A percentile compares a stretch with the other conserved stretches of the same genome.
These are phyloP conservation scores for Regulus satrapa DNA, from an alignment of 2,113 vertebrate genomes.

Conservation along the genomic window DNA sequence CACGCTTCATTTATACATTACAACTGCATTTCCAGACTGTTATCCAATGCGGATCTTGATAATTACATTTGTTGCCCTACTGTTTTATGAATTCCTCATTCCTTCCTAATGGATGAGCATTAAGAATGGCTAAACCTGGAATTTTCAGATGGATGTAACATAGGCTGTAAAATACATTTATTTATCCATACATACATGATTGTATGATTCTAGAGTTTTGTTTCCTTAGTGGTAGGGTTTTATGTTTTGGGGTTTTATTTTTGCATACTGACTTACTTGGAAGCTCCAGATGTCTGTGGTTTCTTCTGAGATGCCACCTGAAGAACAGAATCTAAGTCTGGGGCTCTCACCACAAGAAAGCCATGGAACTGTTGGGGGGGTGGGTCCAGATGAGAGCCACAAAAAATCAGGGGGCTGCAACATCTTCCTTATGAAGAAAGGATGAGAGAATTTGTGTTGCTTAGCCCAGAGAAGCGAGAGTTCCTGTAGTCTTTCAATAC, in stretches of 20 bases:
- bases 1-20: background rate
- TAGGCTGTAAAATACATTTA: background rate
- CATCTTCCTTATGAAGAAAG: background rate
- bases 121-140: background rate
- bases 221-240: background rate
- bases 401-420: background rate
- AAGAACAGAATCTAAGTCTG: rapidly evolving
- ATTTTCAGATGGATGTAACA: background rate
- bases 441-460: background rate
- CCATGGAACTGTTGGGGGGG: background rate
- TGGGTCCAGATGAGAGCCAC: background rate
- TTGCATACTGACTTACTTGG: background rate
- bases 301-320: background rate
- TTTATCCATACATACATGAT: background rate
- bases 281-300: background rate
- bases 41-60: background rate
- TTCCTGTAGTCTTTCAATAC: background rate
- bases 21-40: background rate
- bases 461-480: background rate
- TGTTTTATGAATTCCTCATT: background rate
- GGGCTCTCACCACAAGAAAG: background rate
- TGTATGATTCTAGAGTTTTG: background rate
- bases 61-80: background rate
- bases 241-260: background rate
- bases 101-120: background rate